Percentiles rank a stretch among this genome's conserved stretches.
Evolutionary conservation across 2,113 vertebrate species (phyloP).

Genomic region (Apeltes quadracus): DNA sequence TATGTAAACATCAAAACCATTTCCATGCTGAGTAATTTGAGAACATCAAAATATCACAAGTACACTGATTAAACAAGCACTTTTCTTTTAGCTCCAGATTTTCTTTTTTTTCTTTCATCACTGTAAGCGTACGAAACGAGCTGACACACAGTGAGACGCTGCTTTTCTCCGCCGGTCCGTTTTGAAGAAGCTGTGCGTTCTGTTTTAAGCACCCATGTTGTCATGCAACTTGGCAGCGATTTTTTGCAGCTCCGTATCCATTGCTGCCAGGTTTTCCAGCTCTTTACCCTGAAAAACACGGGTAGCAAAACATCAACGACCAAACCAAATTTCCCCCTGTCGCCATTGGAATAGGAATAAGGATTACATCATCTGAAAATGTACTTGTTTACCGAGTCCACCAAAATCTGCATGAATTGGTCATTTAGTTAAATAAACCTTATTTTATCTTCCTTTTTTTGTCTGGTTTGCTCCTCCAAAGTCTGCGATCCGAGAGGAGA

Average conservation of each 20-base stretch:
- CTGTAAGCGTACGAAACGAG: slow-evolving; percentile 45
- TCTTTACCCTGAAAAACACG: slow-evolving; percentile 83
- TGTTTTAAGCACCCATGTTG: slow-evolving; percentile 64
- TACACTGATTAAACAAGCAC: slow-evolving; percentile 48
- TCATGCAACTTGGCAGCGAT: slow-evolving; percentile 87
- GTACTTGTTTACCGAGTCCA: background rate
- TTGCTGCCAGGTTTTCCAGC: slow-evolving; percentile 88
- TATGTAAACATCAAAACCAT: slow-evolving; percentile 68
- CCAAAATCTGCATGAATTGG: background rate
- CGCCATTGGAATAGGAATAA: background rate
- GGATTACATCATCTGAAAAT: background rate
- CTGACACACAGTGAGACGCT: slow-evolving; percentile 28
- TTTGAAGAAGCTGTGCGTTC: slow-evolving; percentile 26
- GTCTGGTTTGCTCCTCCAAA: slow-evolving; percentile 9
- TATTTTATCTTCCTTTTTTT: background rate
- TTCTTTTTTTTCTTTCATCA: slow-evolving; percentile 28
- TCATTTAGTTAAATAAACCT: slow-evolving; percentile 18
- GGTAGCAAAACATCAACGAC: background rate
- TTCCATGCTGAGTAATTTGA: slow-evolving; percentile 82
- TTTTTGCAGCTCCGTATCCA: slow-evolving; percentile 92
- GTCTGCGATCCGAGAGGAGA: background rate
- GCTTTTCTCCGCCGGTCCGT: slow-evolving; percentile 2
- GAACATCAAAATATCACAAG: slow-evolving; percentile 80
- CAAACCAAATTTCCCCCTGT: background rate
- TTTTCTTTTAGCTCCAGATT: slow-evolving; percentile 30